Base-by-base conservation (phyloP, 2,797 vertebrate genomes). In the Cichlasoma orientale region DNA sequence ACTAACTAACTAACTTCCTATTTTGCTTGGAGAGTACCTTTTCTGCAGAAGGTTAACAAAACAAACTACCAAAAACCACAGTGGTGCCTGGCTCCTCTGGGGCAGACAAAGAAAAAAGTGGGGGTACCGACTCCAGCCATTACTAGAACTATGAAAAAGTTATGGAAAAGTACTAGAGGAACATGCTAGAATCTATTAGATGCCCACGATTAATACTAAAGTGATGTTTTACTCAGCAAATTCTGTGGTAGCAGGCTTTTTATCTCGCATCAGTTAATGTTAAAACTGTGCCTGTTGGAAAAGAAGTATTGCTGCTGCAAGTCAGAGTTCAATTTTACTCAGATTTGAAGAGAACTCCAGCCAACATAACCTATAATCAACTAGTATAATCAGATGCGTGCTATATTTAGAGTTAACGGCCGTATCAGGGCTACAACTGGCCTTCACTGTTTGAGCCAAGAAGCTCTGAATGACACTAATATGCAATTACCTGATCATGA, bases 41-140 rank as follows among this genome's bases (percentile, higher is more conserved):
- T 8, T 18, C 50, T 27, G 61, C 41, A 27, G 23, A 66, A 27
- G 5, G 10, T 47, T n/a, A n/a, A n/a, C n/a, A n/a, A n/a, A 3
- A 18, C 23, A 36, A 1, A 66, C 31, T 7, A 41, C 25, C 23
- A 44, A 14, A 23, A 63, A 19, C 59, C 59, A 63, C 41, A 47
- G 44, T 27, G 59, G 59, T 44, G 38, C 59, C 41, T 10, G 6
- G 38, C 5, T 63, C 59, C 2, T 44, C 59, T 44, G 3, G 59
- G 0, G 59, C 8, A 25, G 59, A 25, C 3, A 41, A 63, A 18
- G 0, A 14, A 23, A 59, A 3, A 16, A 9, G 27, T 18, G 9
- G 1, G 0, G 0, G 12, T 18, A 63, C 1, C 1, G 18, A 16
- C 38, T 47, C 9, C 23, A 66, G 27, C 1, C 0, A 47, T 66